Base-by-base conservation (phyloP, 2,113 vertebrate genomes). In the Lagopus muta region DNA sequence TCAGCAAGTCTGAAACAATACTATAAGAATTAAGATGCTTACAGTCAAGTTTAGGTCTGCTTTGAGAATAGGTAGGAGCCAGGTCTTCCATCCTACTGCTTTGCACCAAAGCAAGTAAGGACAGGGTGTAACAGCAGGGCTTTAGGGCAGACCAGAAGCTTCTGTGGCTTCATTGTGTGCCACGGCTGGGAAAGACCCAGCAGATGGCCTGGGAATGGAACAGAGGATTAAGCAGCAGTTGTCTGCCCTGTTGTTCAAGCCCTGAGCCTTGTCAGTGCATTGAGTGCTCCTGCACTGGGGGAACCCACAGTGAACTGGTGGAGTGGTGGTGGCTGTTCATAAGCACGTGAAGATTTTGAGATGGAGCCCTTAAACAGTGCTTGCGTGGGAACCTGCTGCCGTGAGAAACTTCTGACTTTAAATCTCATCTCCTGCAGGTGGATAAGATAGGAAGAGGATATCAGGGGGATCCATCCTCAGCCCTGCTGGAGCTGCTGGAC, bases 361-460 rank as follows among this genome's bases (percentile, higher is more conserved):
- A 12, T 62, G 25, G 19, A 81, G 24, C 50, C 50, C 48, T 67
- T 50, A 34, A 42, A 50, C 54, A 77, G 13, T 40, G 55, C 38
- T 18, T 70, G 18, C 1, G 4, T 58, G 27, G 75, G n/a, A 71
- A 60, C 79, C 73, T 34, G 38, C 61, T 25, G 3, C 64, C 43
- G 18, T 83, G n/a, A 62, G 36, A 78, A 75, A 52, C 13, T 43
- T 89, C 34, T 50, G 50, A 8, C 13, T 74, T 76, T 81, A 32
- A 60, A 32, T 19, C 25, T 61, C 81, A 55, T 92, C 25, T 76
- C 30, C 28, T 21, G 10, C 90, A 99, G 99, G 99, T 99, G 82
- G 99, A 99, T 97, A 99, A 99, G 96, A 99, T 99, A 2, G 99
- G 99, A n/a, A 98, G 99, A 60, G 99, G 99, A 48, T 99, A 98